Evolutionary conservation across 2,888 invertebrate genomes (phyloP), one percentile per base, ranked within the genome.

Genomic region (Halictus quadricinctus): DNA sequence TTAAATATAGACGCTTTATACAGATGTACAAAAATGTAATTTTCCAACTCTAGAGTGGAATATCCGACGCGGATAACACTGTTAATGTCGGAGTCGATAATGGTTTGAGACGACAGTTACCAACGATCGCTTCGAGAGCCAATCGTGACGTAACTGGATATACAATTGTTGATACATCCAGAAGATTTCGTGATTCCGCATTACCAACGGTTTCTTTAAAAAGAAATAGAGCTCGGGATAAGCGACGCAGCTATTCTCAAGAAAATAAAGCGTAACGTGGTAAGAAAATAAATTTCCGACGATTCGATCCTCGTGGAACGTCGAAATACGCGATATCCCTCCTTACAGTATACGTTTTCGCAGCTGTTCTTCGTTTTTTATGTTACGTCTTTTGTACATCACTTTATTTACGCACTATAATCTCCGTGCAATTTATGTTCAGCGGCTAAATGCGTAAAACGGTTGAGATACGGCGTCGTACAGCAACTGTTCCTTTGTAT

Each of bases 101-200:
- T 77, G 70, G n/a, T 76, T 78, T 60, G 10, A 13, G 21, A 54
- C 50, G 50, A 80, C 60, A 46, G 76, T 84, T 85, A 84, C 74
- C 80, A 85, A 85, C 77, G 50, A 84, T 21, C 64, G 84, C 60
- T 72, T 83, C 48, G n/a, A 43, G 29, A 58, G 10, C 50, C 73
- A 74, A 73, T 70, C 48, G 72, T 69, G 64, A 18, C 48, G 69
- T 25, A 54, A 50, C 50, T 69, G 73, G 48, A 46, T 69, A 50
- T 50, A 64, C 36, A 25, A 79, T 79, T 43, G 29, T 41, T 18
- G 83, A 75, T 29, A 54, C 50, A 72, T 50, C 41, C 41, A 21
- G 36, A 36, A 21, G 36, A 74, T 72, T 76, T 76, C 58, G 12
- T 58, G 76, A 76, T 76, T 18, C 18, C 54, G 21, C 48, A 25